Evolutionary conservation across 2,113 vertebrate genomes (phyloP).

Genomic region (Chamaea fasciata): DNA sequence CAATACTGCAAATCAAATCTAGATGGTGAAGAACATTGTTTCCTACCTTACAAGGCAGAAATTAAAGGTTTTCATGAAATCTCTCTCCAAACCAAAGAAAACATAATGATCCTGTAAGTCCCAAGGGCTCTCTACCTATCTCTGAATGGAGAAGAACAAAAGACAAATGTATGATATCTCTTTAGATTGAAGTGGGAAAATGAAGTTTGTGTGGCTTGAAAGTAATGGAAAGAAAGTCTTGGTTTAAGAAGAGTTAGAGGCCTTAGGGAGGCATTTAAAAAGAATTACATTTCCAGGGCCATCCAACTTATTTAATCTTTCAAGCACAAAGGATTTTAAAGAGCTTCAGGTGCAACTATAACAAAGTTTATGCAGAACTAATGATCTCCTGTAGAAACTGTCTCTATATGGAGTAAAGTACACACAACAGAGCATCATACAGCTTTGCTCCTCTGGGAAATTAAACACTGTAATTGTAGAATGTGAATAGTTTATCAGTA

Average conservation of each 20-base stretch:
- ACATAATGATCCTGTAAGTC: neutral
- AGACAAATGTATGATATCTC: slow-evolving; percentile 11
- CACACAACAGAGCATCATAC: neutral
- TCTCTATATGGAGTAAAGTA: neutral
- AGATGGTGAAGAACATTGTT: neutral
- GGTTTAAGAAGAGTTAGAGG: neutral
- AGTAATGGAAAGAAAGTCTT: slow-evolving; percentile 10
- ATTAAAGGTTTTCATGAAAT: slow-evolving; percentile 33
- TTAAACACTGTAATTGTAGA: neutral
- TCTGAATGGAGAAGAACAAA: slow-evolving; percentile 3
- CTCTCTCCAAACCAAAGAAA: neutral
- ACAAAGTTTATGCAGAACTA: slow-evolving; percentile 20
- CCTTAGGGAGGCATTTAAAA: neutral
- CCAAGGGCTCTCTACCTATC: neutral
- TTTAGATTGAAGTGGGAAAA: slow-evolving; percentile 9
- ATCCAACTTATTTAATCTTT: slow-evolving; percentile 18
- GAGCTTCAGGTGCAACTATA: slow-evolving; percentile 2
- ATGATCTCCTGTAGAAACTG: neutral
- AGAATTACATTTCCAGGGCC: neutral
- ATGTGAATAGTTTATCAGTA: neutral
- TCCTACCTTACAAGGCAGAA: neutral
- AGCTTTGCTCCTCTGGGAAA: neutral
- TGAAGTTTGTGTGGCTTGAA: slow-evolving; percentile 2
- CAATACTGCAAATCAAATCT: slow-evolving; percentile 45
- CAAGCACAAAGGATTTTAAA: neutral